phyloP scores from a whole-genome alignment of 2,888 invertebrate genomes.

The Brachyptera risi region DNA sequence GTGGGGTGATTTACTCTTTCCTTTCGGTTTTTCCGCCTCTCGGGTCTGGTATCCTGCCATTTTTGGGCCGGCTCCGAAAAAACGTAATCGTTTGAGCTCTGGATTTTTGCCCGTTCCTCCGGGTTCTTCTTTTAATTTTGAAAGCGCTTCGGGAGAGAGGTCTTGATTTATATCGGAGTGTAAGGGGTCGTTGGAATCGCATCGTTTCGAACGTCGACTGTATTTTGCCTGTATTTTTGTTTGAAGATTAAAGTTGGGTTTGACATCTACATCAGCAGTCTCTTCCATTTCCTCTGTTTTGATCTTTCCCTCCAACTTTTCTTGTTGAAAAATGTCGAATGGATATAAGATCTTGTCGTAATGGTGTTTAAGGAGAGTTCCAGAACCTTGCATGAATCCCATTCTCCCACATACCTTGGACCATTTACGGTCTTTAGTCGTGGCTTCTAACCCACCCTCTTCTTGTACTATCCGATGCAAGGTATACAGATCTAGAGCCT shows the following conservation, averaged over 20 bases:
- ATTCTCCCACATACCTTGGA: constrained; percentile 80
- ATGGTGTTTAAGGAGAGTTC: constrained; percentile 80
- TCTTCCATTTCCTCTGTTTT: background rate
- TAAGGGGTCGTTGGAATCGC: background rate
- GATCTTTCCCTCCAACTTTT: constrained; percentile 48
- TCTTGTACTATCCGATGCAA: constrained; percentile 80
- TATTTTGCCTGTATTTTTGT: background rate
- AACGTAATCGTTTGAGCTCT: constrained; percentile 68
- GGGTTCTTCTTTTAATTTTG: too few relatives aligned
- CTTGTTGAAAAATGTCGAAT: constrained; percentile 87
- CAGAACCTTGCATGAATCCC: constrained; percentile 82
- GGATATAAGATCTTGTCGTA: constrained; percentile 93
- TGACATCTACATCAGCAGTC: too few relatives aligned
- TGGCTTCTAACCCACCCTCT: constrained; percentile 82
- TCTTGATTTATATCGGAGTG: background rate
- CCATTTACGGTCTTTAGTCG: constrained; percentile 90
- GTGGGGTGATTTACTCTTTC: background rate
- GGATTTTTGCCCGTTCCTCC: too few relatives aligned
- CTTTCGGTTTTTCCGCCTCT: background rate
- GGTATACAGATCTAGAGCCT: constrained; percentile 87
- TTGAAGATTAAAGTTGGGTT: too few relatives aligned
- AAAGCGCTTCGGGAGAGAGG: too few relatives aligned
- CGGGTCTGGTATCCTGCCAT: constrained; percentile 51
- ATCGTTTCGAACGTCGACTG: background rate
- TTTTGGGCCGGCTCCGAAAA: constrained; percentile 79